Base-by-base conservation (phyloP, 2,113 vertebrate genomes). In the Mustela nigripes region DNA sequence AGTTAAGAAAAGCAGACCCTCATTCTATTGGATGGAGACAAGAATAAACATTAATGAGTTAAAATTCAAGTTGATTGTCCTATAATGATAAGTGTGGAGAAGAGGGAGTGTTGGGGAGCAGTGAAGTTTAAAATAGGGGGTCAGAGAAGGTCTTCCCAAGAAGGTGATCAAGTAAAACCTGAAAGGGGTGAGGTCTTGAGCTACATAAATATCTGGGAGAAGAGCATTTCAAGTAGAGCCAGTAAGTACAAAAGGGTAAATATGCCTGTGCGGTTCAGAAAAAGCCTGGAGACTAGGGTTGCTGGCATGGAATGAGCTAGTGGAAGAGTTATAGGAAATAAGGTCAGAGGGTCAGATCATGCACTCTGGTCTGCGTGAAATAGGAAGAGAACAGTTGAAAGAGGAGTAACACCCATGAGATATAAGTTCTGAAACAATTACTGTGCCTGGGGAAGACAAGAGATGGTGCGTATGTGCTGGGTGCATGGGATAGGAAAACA, bases 381-480 rank as follows among this genome's bases (percentile, higher is more conserved):
- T 5, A 76, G 63, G 53, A 58, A 80, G 79, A 87, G 3, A 7
- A 39, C 16, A 74, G 21, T 33, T 73, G 31, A 69, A 12, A 11
- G 36, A 60, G 60, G 45, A 62, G 11, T 15, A 18, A 39, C 48
- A 39, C 11, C 11, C 4, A 16, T 78, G 26, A 65, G 11, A 74
- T 1, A 21, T 94, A 50, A 74, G 18, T 36, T 73, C 4, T 65
- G 6, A 79, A 56, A 50, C 10, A 9, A 3, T 33, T 22, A 0
- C 36, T 26, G 0, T 69, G 31, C 28, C 48, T 76, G 26, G 56
- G 21, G 50, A 45, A 33, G 62, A 28, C 22, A 10, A 18, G 60
- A 62, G 62, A 2, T 36, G 28, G 19, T 58, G 1, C 42, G 0
- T 6, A 6, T 69, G 16, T 53, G 26, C 11, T 22, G 0, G 45